phyloP scores from a whole-genome alignment of 1,140 invertebrate species.

The Cylas formicarius region DNA sequence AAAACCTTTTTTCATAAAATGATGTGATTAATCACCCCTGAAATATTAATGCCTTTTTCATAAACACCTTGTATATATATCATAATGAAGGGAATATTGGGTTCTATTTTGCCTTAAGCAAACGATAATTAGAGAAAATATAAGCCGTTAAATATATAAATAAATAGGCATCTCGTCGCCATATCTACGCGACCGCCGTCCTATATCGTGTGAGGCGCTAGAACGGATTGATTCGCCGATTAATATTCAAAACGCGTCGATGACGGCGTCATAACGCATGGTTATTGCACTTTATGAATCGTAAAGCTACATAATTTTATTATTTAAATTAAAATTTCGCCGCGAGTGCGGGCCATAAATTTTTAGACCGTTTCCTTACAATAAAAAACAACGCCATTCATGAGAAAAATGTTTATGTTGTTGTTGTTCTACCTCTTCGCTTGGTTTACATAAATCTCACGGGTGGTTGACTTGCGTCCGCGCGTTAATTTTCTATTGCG shows the following conservation, averaged over 20 bases:
- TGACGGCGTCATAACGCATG: constrained; percentile 15
- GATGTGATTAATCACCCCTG: too few relatives aligned
- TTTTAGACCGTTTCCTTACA: constrained; percentile 6
- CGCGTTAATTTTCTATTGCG: not conserved
- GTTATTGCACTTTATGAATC: constrained; percentile 24
- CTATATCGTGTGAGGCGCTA: too few relatives aligned
- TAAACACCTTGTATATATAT: too few relatives aligned
- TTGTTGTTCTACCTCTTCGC: too few relatives aligned
- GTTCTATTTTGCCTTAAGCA: too few relatives aligned
- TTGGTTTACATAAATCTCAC: not conserved
- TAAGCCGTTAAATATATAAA: too few relatives aligned
- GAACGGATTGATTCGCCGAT: constrained; percentile 14
- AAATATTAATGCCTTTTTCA: too few relatives aligned
- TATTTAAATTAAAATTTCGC: constrained; percentile 22
- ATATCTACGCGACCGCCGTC: too few relatives aligned
- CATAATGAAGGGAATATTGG: too few relatives aligned
- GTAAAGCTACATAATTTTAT: constrained; percentile 18
- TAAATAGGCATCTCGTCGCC: too few relatives aligned
- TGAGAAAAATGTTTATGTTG: constrained; percentile 14
- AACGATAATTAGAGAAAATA: too few relatives aligned
- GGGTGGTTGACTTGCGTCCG: not conserved
- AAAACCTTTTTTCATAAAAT: too few relatives aligned
- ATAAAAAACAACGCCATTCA: constrained; percentile 13
- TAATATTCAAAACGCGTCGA: constrained; percentile 15
- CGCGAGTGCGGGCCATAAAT: constrained; percentile 14